Conservation (phyloP, 2,113 vertebrate genomes). For the Galemys pyrenaicus region DNA sequence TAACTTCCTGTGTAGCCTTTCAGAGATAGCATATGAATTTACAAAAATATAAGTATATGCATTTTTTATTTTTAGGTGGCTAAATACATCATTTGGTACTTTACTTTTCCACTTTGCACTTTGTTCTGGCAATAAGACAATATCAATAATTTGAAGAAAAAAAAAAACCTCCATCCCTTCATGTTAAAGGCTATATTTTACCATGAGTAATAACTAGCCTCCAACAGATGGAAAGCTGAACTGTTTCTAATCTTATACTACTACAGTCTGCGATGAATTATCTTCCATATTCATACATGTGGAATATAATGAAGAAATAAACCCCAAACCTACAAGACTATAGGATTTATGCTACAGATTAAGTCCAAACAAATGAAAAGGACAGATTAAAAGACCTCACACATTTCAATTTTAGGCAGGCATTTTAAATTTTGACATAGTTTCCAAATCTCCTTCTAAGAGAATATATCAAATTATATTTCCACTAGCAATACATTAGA, state of each 20-base stretch:
- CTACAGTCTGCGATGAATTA: not conserved
- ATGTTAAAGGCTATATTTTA: not conserved
- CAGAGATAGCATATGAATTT: not conserved
- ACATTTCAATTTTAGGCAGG: not conserved
- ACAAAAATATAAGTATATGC: not conserved
- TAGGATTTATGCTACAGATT: not conserved
- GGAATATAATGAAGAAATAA: not conserved
- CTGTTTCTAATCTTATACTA: not conserved
- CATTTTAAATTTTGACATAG: conserved; percentile 6
- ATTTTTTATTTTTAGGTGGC: not conserved
- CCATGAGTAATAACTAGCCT: not conserved
- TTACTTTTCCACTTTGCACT: not conserved
- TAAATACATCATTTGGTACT: not conserved
- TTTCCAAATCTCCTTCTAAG: conserved; percentile 20
- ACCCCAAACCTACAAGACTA: not conserved
- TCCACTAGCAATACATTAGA: not conserved
- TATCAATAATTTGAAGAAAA: not conserved
- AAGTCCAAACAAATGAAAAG: not conserved
- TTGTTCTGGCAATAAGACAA: not conserved
- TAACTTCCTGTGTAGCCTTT: not conserved
- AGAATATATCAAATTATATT: not conserved
- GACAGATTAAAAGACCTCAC: not conserved
- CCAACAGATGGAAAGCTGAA: not conserved
- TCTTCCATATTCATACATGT: not conserved
- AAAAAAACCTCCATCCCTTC: not conserved